Conservation (phyloP, 2,113 vertebrate genomes). For the Sturnira hondurensis region DNA sequence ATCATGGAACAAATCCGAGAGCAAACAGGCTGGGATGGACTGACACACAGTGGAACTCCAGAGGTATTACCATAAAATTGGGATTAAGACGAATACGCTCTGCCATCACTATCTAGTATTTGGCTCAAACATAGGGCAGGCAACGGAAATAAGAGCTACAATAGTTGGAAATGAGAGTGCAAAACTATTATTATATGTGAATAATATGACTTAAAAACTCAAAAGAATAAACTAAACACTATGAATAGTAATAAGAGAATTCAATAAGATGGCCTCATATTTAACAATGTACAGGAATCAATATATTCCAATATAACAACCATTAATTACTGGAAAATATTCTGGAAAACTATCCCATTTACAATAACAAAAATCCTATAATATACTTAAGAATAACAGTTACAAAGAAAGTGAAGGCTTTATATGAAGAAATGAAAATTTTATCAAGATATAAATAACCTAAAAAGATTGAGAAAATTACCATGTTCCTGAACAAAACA, state of each 20-base stretch:
- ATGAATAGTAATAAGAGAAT: not conserved
- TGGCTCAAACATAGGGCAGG: not conserved
- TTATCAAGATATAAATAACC: not conserved
- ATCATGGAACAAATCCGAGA: not conserved
- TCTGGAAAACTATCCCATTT: not conserved
- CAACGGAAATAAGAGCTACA: conserved; percentile 6
- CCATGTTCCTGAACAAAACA: not conserved
- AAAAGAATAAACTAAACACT: not conserved
- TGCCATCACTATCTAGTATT: not conserved
- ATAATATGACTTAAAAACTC: not conserved
- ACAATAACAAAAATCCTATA: not conserved
- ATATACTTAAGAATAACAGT: not conserved
- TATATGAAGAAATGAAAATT: conserved; percentile 1
- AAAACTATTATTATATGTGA: not conserved
- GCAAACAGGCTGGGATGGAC: not conserved
- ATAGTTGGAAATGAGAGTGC: not conserved
- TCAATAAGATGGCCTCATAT: not conserved
- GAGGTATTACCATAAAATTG: not conserved
- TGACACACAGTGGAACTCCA: not conserved
- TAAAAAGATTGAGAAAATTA: not conserved
- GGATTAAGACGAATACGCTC: not conserved
- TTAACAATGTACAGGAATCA: not conserved
- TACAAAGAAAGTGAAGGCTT: not conserved
- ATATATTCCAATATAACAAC: not conserved
- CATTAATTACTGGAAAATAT: not conserved